A percentile compares a stretch with the other conserved stretches of the same genome.
These are phyloP conservation scores for Lasaia peninsularis DNA, from an alignment of 1,140 invertebrate species.

Conservation along the genomic window DNA sequence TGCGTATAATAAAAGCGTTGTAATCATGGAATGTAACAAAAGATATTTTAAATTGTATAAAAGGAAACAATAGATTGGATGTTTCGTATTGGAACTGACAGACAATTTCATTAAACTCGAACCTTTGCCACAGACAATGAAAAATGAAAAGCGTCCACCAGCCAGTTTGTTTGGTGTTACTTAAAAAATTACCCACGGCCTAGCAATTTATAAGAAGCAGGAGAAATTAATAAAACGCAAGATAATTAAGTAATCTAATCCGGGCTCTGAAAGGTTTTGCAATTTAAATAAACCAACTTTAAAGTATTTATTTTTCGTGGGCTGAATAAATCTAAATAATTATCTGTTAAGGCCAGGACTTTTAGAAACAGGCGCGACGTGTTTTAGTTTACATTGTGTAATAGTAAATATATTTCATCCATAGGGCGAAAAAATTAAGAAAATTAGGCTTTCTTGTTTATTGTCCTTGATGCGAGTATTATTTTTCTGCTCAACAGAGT, in stretches of 20 bases:
- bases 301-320: slow-evolving; percentile 12
- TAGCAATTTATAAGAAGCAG: slow-evolving; percentile 5
- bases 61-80: no score
- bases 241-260: slow-evolving; percentile 10
- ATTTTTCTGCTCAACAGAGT: no score
- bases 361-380: not conserved
- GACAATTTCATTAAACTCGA: not conserved
- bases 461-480: no score
- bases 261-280: slow-evolving; percentile 1
- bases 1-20: no score
- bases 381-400: no score
- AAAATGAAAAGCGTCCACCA: not conserved
- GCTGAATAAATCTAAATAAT: slow-evolving; percentile 9
- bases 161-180: not conserved
- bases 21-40: no score
- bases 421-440: no score
- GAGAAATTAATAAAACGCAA: slow-evolving; percentile 9
- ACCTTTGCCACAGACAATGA: slow-evolving; percentile 1
- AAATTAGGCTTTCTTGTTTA: not conserved
- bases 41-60: no score
- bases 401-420: no score
- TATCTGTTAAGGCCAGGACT: not conserved
- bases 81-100: no score
- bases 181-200: not conserved
- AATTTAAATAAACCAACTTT: slow-evolving; percentile 12